phyloP scores from a whole-genome alignment of 2,113 vertebrate genomes.

The Leucosticte australis region DNA sequence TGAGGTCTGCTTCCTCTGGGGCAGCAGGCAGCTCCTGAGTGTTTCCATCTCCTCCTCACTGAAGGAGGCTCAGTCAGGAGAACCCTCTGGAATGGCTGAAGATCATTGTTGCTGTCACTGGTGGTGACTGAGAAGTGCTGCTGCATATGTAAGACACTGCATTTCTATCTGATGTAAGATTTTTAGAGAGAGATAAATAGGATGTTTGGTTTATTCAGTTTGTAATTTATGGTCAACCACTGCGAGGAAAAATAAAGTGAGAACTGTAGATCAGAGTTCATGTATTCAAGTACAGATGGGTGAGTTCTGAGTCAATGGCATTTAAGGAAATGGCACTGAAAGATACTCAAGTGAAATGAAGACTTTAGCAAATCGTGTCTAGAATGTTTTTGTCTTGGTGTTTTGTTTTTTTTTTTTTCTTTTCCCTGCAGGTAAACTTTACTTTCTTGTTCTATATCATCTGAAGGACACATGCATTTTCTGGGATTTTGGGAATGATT shows the following conservation, averaged over 20 bases:
- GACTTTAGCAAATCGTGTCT: not conserved
- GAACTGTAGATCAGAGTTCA: not conserved
- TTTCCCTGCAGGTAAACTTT: conserved; percentile 39
- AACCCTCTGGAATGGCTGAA: not conserved
- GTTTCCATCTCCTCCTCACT: not conserved
- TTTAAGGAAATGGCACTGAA: not conserved
- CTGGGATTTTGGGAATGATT: conserved; percentile 61
- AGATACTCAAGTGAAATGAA: not conserved
- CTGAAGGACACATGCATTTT: conserved; percentile 57
- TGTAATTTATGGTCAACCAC: not conserved
- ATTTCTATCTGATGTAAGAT: not conserved
- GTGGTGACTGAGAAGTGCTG: not conserved
- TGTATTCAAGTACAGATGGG: not conserved
- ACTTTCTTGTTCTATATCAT: conserved; percentile 48
- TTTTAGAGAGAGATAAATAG: not conserved
- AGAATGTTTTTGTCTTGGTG: not conserved
- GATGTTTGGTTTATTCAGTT: not conserved
- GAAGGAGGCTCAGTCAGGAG: not conserved
- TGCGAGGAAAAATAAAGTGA: not conserved
- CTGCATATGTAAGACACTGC: not conserved
- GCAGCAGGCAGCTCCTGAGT: not conserved
- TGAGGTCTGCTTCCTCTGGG: not conserved
- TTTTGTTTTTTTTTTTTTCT: not conserved
- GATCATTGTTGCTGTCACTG: not conserved
- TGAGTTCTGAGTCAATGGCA: not conserved